Evolutionary conservation across 2,113 vertebrate genomes (phyloP).

Genomic region (Hemicordylus capensis): DNA sequence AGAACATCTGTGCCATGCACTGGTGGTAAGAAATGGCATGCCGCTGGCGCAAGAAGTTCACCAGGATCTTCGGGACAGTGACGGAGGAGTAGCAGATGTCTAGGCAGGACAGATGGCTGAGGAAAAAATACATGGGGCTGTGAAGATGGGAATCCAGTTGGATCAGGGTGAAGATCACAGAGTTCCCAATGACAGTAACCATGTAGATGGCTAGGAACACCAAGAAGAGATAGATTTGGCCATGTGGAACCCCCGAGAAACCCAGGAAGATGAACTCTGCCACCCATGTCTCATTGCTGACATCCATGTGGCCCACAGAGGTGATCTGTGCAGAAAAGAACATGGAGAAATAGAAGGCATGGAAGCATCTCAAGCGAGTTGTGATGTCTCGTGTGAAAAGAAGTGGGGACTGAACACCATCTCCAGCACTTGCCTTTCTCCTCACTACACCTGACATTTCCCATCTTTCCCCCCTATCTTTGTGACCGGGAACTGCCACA

Average conservation of each 20-base stretch:
- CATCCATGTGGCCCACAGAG: slow-evolving; percentile 15
- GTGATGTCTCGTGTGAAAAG: not conserved
- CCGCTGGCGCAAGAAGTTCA: slow-evolving; percentile 21
- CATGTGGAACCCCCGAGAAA: not conserved
- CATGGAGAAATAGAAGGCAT: not conserved
- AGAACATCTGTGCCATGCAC: slow-evolving; percentile 46
- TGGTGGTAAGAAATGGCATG: slow-evolving; percentile 40
- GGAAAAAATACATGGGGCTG: slow-evolving; percentile 56
- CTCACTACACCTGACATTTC: too few relatives aligned
- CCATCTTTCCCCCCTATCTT: not conserved
- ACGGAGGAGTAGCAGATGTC: slow-evolving; percentile 39
- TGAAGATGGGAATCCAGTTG: slow-evolving; percentile 34
- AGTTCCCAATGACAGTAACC: slow-evolving; percentile 30
- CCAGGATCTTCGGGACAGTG: slow-evolving; percentile 46
- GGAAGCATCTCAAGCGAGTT: not conserved
- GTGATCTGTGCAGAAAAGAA: not conserved
- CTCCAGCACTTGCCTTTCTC: not conserved
- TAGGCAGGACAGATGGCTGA: slow-evolving; percentile 52
- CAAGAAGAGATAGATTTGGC: slow-evolving; percentile 32
- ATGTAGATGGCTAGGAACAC: slow-evolving; percentile 46
- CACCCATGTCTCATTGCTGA: slow-evolving; percentile 27
- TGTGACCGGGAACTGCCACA: not conserved
- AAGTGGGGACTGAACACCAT: not conserved
- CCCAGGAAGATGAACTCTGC: slow-evolving; percentile 51
- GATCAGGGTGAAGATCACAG: slow-evolving; percentile 34